Evolutionary conservation across 2,888 invertebrate genomes (phyloP).

Genomic region (Salticus scenicus): DNA sequence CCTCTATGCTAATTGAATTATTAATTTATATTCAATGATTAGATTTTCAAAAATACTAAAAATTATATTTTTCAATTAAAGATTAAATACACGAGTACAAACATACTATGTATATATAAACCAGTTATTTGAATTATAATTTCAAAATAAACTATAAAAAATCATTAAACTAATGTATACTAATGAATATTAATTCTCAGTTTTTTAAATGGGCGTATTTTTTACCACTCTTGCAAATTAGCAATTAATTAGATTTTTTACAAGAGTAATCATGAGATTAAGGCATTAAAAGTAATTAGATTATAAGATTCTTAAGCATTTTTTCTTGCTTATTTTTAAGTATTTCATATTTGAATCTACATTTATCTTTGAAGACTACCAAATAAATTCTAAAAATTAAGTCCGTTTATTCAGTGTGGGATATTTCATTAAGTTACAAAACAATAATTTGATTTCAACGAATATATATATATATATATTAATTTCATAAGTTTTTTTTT

Average conservation of each 20-base stretch:
- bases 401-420: too few species aligned
- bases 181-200: neutral
- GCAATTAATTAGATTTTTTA: neutral
- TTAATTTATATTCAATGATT: neutral
- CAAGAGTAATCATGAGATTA: neutral
- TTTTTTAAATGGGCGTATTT: neutral
- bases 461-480: too few species aligned
- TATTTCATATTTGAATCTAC: too few species aligned
- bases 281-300: neutral
- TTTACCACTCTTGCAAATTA: neutral
- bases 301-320: neutral
- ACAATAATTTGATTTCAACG: too few species aligned
- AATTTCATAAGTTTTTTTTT: too few species aligned
- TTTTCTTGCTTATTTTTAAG: neutral
- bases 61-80: too few species aligned
- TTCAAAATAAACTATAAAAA: neutral
- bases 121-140: neutral
- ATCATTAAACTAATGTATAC: neutral
- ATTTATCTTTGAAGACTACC: too few species aligned
- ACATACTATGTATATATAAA: too few species aligned
- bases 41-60: too few species aligned
- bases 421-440: too few species aligned
- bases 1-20: neutral
- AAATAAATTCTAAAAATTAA: too few species aligned
- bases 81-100: too few species aligned